Percentiles rank a stretch among this genome's conserved stretches.
These are phyloP conservation scores for Temnopleurus reevesii DNA, from an alignment of 53 echinoderm and acorn worm genomes.

Conservation along the genomic window DNA sequence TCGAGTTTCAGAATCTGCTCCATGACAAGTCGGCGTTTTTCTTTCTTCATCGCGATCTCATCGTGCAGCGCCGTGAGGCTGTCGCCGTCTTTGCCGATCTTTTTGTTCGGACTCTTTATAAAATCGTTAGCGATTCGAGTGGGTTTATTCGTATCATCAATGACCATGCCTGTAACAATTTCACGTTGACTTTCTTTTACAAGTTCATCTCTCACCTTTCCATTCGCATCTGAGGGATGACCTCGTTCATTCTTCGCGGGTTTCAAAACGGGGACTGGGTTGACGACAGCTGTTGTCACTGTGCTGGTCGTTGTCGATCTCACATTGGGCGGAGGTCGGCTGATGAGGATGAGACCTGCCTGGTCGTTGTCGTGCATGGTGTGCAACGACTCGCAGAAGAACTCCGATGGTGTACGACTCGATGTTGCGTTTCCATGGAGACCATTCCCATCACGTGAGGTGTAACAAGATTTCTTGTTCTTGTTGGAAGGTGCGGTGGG, in stretches of 20 bases:
- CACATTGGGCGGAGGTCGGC: background rate
- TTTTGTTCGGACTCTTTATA: background rate
- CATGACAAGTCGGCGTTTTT: constrained; percentile 9
- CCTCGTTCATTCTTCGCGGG: background rate
- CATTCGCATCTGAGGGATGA: background rate
- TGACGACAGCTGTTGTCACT: constrained; percentile 14
- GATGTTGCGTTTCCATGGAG: too few species aligned
- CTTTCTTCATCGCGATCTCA: constrained; percentile 34
- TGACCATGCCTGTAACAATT: background rate
- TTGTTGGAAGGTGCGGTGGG: background rate
- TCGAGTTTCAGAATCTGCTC: constrained; percentile 40
- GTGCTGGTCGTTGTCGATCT: background rate
- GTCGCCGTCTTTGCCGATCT: constrained; percentile 21
- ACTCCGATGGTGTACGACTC: background rate
- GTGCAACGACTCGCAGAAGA: background rate
- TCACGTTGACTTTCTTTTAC: background rate
- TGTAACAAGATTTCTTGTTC: too few species aligned
- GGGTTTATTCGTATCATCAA: too few species aligned
- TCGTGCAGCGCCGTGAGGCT: background rate
- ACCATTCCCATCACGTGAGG: too few species aligned
- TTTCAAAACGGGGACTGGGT: background rate
- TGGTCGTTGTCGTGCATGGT: constrained; percentile 41
- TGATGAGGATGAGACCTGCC: background rate
- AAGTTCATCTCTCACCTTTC: background rate
- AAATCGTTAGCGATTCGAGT: background rate